Base-by-base conservation (phyloP, 2,797 vertebrate species). In the Triplophysa bombifrons region DNA sequence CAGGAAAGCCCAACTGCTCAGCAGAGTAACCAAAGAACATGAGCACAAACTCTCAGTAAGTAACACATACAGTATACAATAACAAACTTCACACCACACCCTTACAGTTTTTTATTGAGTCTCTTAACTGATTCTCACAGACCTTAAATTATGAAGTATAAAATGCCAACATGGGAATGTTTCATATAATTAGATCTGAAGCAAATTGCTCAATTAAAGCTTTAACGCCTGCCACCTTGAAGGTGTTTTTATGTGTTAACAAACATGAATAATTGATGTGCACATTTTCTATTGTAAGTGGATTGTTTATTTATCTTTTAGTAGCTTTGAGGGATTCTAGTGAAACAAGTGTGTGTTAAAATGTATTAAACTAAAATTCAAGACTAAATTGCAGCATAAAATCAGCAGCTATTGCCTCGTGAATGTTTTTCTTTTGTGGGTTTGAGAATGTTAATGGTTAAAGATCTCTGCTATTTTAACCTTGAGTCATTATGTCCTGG, bases 41-140 rank as follows among this genome's bases (percentile, higher is more conserved):
- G 98, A 99, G 20, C 96, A 99, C 91, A 99, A 99, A 85, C 93
- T 99, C 65, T 97, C 97, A 95, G 97, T 98, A 84, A 92, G 95
- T 22, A 58, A n/a, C 17, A 53, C 4, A 48, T 6, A n/a, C 51
- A 50, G 48, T 14, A 50, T 38, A 38, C 34, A 38, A 6, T 7
- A 38, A 38, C 34, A 38, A 6, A 38, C 34, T 38, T 8, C 34
- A 38, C 48, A 50, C 12, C 12, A 48, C 2, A 14, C 14, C 13
- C 46, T 48, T 48, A 22, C 46, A 51, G 50, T 8, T 38, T 7
- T 38, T 8, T 38, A 8, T 38, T 38, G 34, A 38, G 34, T 38
- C 7, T 38, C 34, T 38, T 11, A 41, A 50, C 16, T 50, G 3
- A 50, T 14, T 50, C 48, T 50, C 48, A 14, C 46, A 48, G 12